phyloP scores from a whole-genome alignment of 2,113 vertebrate genomes.

The Arothron firmamentum region DNA sequence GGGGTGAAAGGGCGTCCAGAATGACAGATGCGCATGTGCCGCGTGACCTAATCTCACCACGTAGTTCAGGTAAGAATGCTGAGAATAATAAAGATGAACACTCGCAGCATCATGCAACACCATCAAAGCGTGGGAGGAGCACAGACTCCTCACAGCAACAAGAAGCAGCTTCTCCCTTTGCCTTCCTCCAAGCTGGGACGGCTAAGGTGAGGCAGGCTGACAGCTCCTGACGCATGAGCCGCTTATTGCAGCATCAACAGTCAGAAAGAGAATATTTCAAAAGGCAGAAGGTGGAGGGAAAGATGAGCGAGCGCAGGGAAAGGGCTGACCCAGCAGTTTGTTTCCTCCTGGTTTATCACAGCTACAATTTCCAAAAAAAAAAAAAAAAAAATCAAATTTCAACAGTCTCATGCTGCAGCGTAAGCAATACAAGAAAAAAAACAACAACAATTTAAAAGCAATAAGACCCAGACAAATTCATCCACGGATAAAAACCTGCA shows the following conservation, averaged over 20 bases:
- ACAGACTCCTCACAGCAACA: constrained; percentile 1
- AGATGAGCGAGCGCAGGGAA: constrained; percentile 3
- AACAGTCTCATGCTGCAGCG: constrained; percentile 15
- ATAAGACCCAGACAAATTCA: neutral
- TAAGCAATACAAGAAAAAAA: constrained; percentile 16
- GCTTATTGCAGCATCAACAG: constrained; percentile 42
- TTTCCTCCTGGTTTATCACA: constrained; percentile 4
- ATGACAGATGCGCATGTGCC: too few species aligned
- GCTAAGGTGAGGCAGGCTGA: constrained; percentile 41
- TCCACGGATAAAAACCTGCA: constrained; percentile 12
- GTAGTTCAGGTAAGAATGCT: neutral
- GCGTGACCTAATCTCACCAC: neutral
- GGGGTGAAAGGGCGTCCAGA: neutral
- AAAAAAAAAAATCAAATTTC: neutral
- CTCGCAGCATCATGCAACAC: too few species aligned
- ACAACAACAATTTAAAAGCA: constrained; percentile 23
- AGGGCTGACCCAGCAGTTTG: constrained; percentile 24
- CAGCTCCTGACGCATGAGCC: constrained; percentile 52
- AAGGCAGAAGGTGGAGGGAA: constrained; percentile 26
- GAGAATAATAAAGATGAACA: neutral
- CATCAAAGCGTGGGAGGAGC: neutral
- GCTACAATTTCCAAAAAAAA: constrained; percentile 14
- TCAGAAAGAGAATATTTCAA: constrained; percentile 33
- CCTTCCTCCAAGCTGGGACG: constrained; percentile 34
- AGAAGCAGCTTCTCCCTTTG: neutral